Percentiles rank a stretch among this genome's conserved stretches.
These are phyloP conservation scores for Daphoenositta chrysoptera DNA, from an alignment of 2,113 vertebrate genomes.

Conservation along the genomic window DNA sequence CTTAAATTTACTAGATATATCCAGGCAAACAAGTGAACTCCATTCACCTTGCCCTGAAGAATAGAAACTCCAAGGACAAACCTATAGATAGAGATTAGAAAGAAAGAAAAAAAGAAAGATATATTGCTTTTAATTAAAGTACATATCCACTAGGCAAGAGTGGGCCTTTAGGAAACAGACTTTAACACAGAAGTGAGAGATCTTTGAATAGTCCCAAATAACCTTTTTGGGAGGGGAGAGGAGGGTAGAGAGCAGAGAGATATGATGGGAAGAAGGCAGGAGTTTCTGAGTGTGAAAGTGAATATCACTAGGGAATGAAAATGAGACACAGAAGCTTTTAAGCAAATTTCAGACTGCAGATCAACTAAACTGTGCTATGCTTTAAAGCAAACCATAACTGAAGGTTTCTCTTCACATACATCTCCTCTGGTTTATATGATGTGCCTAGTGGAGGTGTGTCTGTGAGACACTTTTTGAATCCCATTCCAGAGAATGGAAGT, in stretches of 20 bases:
- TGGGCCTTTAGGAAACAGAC: background rate
- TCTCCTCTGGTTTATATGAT: background rate
- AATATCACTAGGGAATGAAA: background rate
- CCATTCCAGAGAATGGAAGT: background rate
- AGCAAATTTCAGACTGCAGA: background rate
- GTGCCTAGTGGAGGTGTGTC: fast-evolving
- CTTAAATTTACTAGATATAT: background rate
- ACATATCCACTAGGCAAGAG: background rate
- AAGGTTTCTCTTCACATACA: background rate
- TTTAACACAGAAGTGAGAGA: background rate
- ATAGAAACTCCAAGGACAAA: background rate
- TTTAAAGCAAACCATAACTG: background rate
- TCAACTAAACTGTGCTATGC: background rate
- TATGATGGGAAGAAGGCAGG: background rate
- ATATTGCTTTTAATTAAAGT: slow-evolving; percentile 44
- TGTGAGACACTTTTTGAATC: background rate
- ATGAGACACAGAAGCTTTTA: background rate
- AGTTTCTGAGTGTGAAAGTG: background rate
- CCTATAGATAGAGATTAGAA: background rate
- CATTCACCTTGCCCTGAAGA: background rate
- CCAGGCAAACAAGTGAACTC: background rate
- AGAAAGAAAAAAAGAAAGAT: background rate
- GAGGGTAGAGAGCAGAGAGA: fast-evolving
- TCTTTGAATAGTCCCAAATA: background rate
- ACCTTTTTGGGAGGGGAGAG: background rate